phyloP scores from a whole-genome alignment of 2,888 invertebrate genomes.

The Catocala nupta region DNA sequence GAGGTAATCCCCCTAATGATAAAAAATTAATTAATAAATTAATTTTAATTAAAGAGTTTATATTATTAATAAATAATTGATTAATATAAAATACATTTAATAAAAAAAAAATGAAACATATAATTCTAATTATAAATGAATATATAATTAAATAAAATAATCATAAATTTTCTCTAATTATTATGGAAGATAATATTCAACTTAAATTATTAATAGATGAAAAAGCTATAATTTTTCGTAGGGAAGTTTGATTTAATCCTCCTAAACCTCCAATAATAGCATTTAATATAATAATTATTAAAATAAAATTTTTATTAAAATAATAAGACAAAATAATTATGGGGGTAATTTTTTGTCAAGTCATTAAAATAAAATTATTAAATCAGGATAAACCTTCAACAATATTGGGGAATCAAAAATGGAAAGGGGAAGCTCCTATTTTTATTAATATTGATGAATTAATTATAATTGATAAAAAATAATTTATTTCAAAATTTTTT shows the following conservation, averaged over 20 bases:
- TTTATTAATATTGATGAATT: constrained; percentile 82
- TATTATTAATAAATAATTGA: constrained; percentile 80
- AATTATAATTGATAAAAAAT: constrained; percentile 66
- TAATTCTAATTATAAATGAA: constrained; percentile 75
- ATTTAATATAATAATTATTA: constrained; percentile 78
- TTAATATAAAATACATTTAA: constrained; percentile 83
- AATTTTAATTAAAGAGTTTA: constrained; percentile 80
- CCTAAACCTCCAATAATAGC: constrained; percentile 81
- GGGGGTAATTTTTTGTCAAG: constrained; percentile 90
- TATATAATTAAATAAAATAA: constrained; percentile 80
- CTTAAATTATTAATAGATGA: constrained; percentile 89
- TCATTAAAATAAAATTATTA: constrained; percentile 86
- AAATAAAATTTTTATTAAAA: constrained; percentile 75
- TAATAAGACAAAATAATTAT: constrained; percentile 85
- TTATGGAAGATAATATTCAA: constrained; percentile 83
- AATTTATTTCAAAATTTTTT: constrained; percentile 69
- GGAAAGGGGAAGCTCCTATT: constrained; percentile 87
- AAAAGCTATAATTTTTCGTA: constrained; percentile 88
- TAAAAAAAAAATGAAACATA: constrained; percentile 79
- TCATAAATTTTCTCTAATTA: constrained; percentile 81
- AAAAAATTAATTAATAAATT: constrained; percentile 84
- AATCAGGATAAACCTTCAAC: constrained; percentile 87
- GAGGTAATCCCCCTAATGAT: constrained; percentile 87
- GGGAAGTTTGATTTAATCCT: constrained; percentile 85
- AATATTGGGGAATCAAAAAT: constrained; percentile 88